Base-by-base conservation (phyloP, 1,140 invertebrate genomes). In the Drosophila baimaii region DNA sequence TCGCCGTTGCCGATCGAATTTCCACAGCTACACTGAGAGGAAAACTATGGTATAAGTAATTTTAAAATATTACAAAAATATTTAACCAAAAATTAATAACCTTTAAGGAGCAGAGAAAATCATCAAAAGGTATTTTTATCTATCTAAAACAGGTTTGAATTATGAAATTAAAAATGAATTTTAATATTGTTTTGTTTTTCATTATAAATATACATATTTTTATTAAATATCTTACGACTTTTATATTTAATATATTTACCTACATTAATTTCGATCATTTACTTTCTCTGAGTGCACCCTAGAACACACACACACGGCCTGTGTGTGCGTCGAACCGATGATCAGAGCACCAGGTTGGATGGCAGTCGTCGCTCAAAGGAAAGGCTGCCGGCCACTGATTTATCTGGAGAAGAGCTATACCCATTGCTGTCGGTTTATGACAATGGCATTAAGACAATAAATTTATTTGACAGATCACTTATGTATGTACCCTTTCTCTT, bases 1-100 rank as follows among this genome's bases (percentile, higher is more conserved):
- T 29, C 44, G 72, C 57, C 57, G 64, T 46, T 64, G 41, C 54
- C 75, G 79, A 83, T 82, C 80, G 58, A 75, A 64, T 82, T 82
- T 79, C 80, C 56, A 21, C 43, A n/a, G 27, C 41, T 31, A 19
- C 64, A 56, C 49, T 21, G 1, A 3, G 12, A 29, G 8, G n/a
- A 64, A 41, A 31, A 37, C 0, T 9, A 1, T 9, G 8, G 2
- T 6, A 5, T 12, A n/a, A 5, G 19, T n/a, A 13, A 8, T 15
- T 27, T 59, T 5, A 15, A 57, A 15, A 19, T 6, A 2, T 8
- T 0, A 54, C 12, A 27, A 23, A 7, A 23, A 37, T 33, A 23
- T n/a, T n/a, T 6, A 2, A 54, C 15, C 13, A 5, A 33, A 19
- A 21, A 29, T 29, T 7, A 4, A 51, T 10, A 0, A 10, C 7